Base-by-base conservation (phyloP, 2,797 vertebrate species). In the Sebastes nivosus region DNA sequence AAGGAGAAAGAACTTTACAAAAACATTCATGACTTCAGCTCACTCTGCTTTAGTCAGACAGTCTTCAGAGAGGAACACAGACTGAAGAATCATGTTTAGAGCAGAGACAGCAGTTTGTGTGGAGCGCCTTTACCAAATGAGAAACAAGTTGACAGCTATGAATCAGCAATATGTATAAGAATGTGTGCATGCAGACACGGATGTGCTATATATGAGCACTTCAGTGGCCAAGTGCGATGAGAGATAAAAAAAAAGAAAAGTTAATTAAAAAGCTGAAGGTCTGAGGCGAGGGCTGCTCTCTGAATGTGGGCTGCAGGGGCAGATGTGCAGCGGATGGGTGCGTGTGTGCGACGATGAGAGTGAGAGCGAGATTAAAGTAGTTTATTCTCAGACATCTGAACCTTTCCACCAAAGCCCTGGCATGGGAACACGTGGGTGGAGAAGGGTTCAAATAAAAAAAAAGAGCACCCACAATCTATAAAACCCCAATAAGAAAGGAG, bases 331-430 rank as follows among this genome's bases (percentile, higher is more conserved):
- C 14, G 27, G 38, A 75, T 46, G 81, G 16, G 78, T 72, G 83
- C 32, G 69, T 70, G 79, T 50, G 61, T 50, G 61, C 8, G 55
- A 57, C 58, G 58, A 60, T 63, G 86, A 80, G 85, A 79, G 79
- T 66, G 73, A 83, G 86, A 83, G 82, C 34, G 30, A 85, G 75
- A 93, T 92, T 87, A 90, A 94, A 93, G 91, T 36, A 69, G 87
- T 92, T 93, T 92, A 93, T 95, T 95, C 93, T 93, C 84, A 93
- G 93, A 93, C 92, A 88, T 88, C 86, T 72, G 63, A 93, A 92
- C 81, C 86, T 85, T 29, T 89, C 12, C 3, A 84, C 88, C 83
- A 80, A 86, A 91, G 76, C 65, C 69, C 63, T 86, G 87, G 84
- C 88, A 84, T 67, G 83, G 72, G 67, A 91, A 83, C 77, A 58